Evolutionary conservation across 2,113 vertebrate species (phyloP), one percentile per base, ranked within the genome.

Genomic region (Odocoileus virginianus): DNA sequence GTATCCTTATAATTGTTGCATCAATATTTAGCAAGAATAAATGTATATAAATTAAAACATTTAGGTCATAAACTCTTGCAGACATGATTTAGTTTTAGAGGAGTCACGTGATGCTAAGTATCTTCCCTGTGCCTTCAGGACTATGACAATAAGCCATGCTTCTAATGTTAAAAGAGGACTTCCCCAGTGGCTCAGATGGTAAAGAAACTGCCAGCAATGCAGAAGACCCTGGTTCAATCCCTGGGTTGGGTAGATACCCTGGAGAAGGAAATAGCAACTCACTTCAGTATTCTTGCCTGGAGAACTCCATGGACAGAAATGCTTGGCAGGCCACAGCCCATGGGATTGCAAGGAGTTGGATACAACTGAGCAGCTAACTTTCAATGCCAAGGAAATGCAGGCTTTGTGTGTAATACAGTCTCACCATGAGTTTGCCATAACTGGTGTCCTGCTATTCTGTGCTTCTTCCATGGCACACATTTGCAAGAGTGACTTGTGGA

Each of bases 331-430:
- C 36, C 27, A 76, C 25, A 74, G 36, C 11, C 71, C 71, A 43
- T 21, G 36, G 71, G 71, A 11, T 43, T 25, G 71, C 11, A 76
- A 74, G 12, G 71, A 76, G 23, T 25, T 1, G 0, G 71, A 76
- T 21, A 25, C 36, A 76, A 14, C 36, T 40, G 36, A 76, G 71
- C 36, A 43, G 71, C 71, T 25, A 13, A 14, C 36, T 25, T 43
- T 43, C 36, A 43, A 25, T 76, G 71, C 7, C 54, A 19, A 50
- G 60, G 23, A 36, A 9, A 43, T 25, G 1, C 12, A 55, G 28
- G 1, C 14, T 36, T 58, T 36, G 30, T 33, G 27, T 33, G 3
- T 23, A 12, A 45, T 1, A n/a, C n/a, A 0, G 0, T 14, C 52
- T 57, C 27, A 1, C 12, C 8, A 27, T 11, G 45, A 25, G 19